Evolutionary conservation across 2,797 vertebrate species (phyloP), one percentile per base, ranked within the genome.

Genomic region (Enteromius radiatus): DNA sequence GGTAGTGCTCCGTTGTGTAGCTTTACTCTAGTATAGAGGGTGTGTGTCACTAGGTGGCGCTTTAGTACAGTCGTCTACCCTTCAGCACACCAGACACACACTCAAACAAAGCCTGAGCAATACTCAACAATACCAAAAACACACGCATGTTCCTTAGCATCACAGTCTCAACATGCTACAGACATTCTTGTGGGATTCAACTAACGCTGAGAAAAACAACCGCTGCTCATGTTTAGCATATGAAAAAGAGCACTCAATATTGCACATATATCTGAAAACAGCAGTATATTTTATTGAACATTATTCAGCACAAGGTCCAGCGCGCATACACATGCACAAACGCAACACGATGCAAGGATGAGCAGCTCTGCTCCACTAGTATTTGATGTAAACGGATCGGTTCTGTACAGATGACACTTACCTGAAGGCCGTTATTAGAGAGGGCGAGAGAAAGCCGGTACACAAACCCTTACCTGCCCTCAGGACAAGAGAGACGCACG

Each of bases 11-110:
- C 1, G 41, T 68, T 59, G 23, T 59, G 73, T 61, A 21, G n/a
- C 9, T 81, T n/a, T 49, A 54, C 28, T 61, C 59, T 14, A 73
- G 43, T 21, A 74, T 41, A 15, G 15, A 74, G 31, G 33, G 21
- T 33, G 74, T 47, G 7, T 63, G 90, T 93, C 97, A 94, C 95
- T 95, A 98, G 97, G 96, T 97, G 97, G 97, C 96, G 96, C 97
- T 96, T 96, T 93, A 95, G 94, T 95, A 98, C 96, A 96, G 92
- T 91, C 23, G 47, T 94, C 93, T 89, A 86, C 87, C 88, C 84
- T 81, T 56, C 38, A 49, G 71, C 38, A 80, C 41, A 54, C 23
- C 73, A 70, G 59, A 65, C 71, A 79, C 76, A 78, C 76, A 64
- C 43, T 84, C 68, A 78, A 70, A 83, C 74, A 82, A 82, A 83